Evolutionary conservation across 2,797 vertebrate genomes (phyloP).

Genomic region (Podarcis lilfordi): DNA sequence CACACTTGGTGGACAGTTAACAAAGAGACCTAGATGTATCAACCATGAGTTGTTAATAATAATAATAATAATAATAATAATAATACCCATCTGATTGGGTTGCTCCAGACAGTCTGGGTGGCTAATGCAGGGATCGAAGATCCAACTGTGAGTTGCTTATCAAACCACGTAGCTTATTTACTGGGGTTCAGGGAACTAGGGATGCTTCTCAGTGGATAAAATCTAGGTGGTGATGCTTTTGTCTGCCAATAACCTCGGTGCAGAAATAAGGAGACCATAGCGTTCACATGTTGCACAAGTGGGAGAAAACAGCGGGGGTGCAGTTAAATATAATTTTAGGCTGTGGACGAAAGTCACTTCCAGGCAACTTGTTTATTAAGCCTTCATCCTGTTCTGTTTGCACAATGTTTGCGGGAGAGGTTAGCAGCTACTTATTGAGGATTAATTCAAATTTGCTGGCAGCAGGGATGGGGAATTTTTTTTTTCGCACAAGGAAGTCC

Average conservation of each 20-base stretch:
- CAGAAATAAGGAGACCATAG: neutral
- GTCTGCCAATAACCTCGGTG: neutral
- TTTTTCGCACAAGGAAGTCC: too few relatives aligned
- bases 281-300: neutral
- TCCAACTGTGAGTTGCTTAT: neutral
- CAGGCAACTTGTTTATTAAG: too few relatives aligned
- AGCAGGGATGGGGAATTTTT: too few relatives aligned
- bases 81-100: too few relatives aligned
- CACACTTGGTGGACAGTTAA: neutral
- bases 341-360: neutral
- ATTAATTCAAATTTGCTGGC: too few relatives aligned
- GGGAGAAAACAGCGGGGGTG: too few relatives aligned
- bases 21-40: neutral
- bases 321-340: neutral
- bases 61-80: too few relatives aligned
- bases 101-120: too few relatives aligned
- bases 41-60: neutral
- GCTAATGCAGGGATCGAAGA: too few relatives aligned
- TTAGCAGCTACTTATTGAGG: too few relatives aligned
- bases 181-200: neutral
- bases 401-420: too few relatives aligned
- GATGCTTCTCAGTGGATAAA: neutral
- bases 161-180: neutral
- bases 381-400: too few relatives aligned
- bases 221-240: neutral